phyloP scores from a whole-genome alignment of 2,113 vertebrate species.

The Meleagris gallopavo region DNA sequence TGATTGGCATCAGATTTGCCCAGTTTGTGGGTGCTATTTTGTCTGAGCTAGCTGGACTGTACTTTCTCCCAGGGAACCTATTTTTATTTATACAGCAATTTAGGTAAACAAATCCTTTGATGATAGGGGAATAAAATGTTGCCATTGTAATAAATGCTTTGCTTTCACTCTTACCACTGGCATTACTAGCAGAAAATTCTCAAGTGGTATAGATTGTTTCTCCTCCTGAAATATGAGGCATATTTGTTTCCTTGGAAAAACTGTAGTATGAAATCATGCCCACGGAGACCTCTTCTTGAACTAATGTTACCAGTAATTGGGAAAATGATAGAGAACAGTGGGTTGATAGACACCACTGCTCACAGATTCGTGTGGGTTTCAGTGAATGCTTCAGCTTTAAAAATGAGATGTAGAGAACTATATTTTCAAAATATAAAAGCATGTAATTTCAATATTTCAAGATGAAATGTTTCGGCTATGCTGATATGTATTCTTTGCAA shows the following conservation, averaged over 20 bases:
- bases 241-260: background rate
- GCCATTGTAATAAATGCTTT: background rate
- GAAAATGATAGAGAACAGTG: background rate
- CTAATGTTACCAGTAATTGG: background rate
- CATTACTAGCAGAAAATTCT: background rate
- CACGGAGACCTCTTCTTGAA: background rate
- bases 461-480: background rate
- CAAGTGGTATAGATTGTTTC: rapidly evolving
- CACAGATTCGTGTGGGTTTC: background rate
- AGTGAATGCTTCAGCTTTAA: background rate
- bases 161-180: background rate
- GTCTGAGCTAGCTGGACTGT: background rate
- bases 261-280: background rate
- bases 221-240: background rate
- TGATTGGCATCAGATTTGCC: background rate
- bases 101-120: background rate
- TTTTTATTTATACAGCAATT: background rate
- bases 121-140: background rate
- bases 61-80: background rate
- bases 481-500: background rate
- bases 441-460: background rate
- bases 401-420: background rate
- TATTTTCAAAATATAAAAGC: background rate
- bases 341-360: background rate
- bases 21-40: background rate